A percentile compares a stretch with the other conserved stretches of the same genome.
phyloP scores from a whole-genome alignment of 2,888 invertebrate species.

The Heliconius ethilla region DNA sequence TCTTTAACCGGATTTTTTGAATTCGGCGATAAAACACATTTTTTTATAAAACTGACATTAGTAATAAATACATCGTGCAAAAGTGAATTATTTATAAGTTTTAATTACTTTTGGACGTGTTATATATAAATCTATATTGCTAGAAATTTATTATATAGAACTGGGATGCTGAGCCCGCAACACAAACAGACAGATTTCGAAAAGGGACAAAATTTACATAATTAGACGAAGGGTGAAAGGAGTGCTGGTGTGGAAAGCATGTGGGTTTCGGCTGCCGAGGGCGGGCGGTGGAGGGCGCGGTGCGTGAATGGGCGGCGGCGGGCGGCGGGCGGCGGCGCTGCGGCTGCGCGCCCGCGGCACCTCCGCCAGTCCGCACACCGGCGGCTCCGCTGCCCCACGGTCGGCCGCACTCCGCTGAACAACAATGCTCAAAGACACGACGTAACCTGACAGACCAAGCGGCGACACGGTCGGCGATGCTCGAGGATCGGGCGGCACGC shows the following conservation, averaged over 20 bases:
- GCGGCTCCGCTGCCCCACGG: conserved; percentile 82
- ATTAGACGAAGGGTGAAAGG: conserved; percentile 48
- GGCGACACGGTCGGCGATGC: conserved; percentile 73
- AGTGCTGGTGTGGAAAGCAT: conserved; percentile 48
- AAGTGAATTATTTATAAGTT: background rate
- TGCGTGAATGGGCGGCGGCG: conserved; percentile 63
- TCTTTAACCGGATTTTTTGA: background rate
- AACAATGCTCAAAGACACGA: conserved; percentile 80
- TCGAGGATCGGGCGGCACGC: conserved; percentile 73
- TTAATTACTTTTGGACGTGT: background rate
- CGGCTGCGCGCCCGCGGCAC: conserved; percentile 58
- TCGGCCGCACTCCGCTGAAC: conserved; percentile 80
- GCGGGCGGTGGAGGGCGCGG: conserved; percentile 47
- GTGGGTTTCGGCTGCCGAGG: conserved; percentile 47
- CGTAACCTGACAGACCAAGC: conserved; percentile 70
- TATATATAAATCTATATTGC: conserved; percentile 11
- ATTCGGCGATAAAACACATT: background rate
- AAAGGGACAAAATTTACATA: conserved; percentile 49
- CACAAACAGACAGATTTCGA: conserved; percentile 37
- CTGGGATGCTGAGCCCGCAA: conserved; percentile 23
- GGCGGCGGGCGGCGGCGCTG: conserved; percentile 54
- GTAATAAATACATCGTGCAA: background rate
- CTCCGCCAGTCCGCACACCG: conserved; percentile 81
- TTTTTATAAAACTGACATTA: background rate
- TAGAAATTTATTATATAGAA: conserved; percentile 15